phyloP scores from a whole-genome alignment of 2,113 vertebrate genomes.

The Psittacara wagleri region DNA sequence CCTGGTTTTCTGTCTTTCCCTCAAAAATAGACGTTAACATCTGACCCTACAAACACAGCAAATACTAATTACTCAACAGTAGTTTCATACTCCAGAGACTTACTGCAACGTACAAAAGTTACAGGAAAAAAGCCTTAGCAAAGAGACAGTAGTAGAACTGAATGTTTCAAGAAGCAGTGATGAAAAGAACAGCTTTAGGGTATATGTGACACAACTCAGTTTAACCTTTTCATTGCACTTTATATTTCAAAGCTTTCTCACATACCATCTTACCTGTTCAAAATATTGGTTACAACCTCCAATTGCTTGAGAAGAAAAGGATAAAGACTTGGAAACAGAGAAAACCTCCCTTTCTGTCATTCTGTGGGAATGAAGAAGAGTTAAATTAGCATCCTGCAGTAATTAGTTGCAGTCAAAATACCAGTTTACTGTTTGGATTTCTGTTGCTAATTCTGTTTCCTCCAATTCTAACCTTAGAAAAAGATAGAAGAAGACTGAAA shows the following conservation, averaged over 20 bases:
- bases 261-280: slow-evolving; percentile 82
- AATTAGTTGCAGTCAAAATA: background rate
- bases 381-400: background rate
- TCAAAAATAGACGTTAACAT: background rate
- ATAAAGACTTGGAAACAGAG: slow-evolving; percentile 90
- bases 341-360: slow-evolving; percentile 98
- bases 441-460: background rate
- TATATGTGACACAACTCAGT: background rate
- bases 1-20: background rate
- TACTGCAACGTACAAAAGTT: background rate
- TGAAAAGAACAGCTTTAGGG: background rate
- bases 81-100: background rate
- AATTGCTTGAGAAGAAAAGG: slow-evolving; percentile 91
- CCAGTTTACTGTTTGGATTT: background rate
- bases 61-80: background rate
- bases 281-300: slow-evolving; percentile 80
- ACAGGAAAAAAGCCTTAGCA: background rate
- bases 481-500: no score
- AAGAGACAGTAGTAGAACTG: background rate
- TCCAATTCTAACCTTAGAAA: no score
- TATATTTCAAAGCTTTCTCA: background rate
- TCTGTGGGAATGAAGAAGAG: slow-evolving; percentile 68
- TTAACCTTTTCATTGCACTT: background rate
- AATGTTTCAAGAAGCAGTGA: background rate
- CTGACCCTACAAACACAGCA: background rate